These are phyloP conservation scores for Nansenia antarctica DNA, from an alignment of 2,113 vertebrate genomes.

Conservation along the genomic window DNA sequence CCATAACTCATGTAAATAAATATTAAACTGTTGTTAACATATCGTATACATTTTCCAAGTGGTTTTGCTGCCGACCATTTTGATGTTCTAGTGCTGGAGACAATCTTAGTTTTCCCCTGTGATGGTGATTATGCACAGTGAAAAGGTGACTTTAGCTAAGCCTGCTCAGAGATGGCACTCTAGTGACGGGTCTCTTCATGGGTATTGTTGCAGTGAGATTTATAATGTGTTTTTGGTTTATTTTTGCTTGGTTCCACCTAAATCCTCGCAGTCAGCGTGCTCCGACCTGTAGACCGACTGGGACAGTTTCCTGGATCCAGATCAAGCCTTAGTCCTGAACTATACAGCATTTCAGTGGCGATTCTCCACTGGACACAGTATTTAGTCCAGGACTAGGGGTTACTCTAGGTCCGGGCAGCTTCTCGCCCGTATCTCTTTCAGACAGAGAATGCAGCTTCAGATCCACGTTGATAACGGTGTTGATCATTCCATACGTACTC, in stretches of 20 bases:
- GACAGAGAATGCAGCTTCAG: too few species aligned
- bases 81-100: constrained; percentile 36
- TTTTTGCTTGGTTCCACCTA: constrained; percentile 36
- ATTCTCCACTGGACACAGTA: too few species aligned
- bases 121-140: constrained; percentile 25
- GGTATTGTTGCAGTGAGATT: constrained; percentile 35
- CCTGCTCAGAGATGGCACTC: constrained; percentile 19
- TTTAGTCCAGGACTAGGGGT: too few species aligned
- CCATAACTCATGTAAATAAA: constrained; percentile 40
- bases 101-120: constrained; percentile 55
- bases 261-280: constrained; percentile 23
- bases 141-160: constrained; percentile 14
- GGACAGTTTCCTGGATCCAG: too few species aligned
- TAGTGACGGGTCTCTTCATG: constrained; percentile 15
- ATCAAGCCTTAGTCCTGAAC: constrained; percentile 16
- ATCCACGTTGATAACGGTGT: too few species aligned
- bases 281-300: too few species aligned
- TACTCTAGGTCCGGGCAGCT: too few species aligned
- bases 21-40: constrained; percentile 27
- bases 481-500: too few species aligned
- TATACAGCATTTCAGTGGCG: neutral
- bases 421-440: too few species aligned
- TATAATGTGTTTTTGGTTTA: constrained; percentile 34
- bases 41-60: constrained; percentile 37
- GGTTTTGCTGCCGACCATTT: constrained; percentile 18